These are phyloP conservation scores for Gnatocerus cornutus DNA, from an alignment of 2,888 invertebrate genomes.

Conservation along the genomic window DNA sequence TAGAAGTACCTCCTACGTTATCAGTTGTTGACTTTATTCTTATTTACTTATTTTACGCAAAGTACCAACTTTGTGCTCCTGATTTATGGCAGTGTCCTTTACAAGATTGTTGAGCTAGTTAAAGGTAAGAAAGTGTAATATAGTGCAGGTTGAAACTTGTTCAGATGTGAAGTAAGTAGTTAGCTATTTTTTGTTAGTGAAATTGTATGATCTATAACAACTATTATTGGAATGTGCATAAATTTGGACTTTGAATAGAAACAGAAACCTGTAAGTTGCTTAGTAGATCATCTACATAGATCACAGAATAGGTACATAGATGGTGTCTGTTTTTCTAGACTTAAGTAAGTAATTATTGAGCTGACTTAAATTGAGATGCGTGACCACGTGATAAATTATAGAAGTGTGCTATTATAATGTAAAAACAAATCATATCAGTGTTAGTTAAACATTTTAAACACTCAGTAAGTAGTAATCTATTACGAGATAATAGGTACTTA, in stretches of 20 bases:
- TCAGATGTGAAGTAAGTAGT: background rate
- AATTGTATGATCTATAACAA: background rate
- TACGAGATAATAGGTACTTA: too few species aligned
- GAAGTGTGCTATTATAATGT: background rate
- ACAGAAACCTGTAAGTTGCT: background rate
- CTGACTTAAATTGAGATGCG: background rate
- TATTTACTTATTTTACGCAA: slow-evolving; percentile 14
- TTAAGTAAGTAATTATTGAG: background rate
- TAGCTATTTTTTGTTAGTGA: background rate
- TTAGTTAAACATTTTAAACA: too few species aligned
- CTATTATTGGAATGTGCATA: background rate
- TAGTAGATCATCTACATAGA: background rate
- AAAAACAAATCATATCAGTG: too few species aligned
- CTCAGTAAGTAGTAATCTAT: too few species aligned
- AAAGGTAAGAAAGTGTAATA: slow-evolving; percentile 13
- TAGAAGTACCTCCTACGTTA: slow-evolving; percentile 1
- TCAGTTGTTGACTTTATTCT: slow-evolving; percentile 25
- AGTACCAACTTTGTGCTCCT: slow-evolving; percentile 12
- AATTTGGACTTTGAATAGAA: background rate
- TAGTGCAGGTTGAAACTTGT: too few species aligned
- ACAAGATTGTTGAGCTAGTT: background rate
- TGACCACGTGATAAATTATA: background rate
- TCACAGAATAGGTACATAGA: too few species aligned
- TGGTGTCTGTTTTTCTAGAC: background rate
- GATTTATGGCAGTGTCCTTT: slow-evolving; percentile 11